Evolutionary conservation across 2,888 invertebrate species (phyloP).

Genomic region (Oscheius sp.): DNA sequence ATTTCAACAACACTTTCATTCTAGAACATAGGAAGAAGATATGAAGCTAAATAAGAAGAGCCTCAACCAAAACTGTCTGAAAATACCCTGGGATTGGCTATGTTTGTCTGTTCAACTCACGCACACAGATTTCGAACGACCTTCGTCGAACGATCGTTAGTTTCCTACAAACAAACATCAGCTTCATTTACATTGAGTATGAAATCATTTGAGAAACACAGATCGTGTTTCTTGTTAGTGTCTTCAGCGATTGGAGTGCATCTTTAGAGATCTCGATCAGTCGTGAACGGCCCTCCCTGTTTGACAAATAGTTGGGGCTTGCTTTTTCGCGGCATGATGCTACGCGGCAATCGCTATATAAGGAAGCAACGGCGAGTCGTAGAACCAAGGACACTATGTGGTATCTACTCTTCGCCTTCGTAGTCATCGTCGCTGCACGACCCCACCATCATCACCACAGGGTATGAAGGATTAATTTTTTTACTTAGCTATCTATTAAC

Average conservation of each 20-base stretch:
- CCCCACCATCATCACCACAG: not conserved
- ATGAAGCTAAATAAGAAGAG: too few relatives aligned
- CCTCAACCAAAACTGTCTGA: too few relatives aligned
- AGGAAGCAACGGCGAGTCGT: not conserved
- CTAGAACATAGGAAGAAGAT: too few relatives aligned
- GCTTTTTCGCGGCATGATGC: not conserved
- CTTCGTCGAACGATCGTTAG: too few relatives aligned
- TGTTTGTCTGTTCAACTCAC: too few relatives aligned
- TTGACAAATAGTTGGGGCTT: conserved; percentile 25
- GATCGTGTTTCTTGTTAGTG: not conserved
- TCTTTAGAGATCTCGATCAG: conserved; percentile 27
- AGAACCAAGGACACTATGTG: conserved; percentile 13
- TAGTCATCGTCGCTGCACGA: not conserved
- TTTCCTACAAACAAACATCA: too few relatives aligned
- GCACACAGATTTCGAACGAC: too few relatives aligned
- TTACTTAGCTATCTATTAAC: not conserved
- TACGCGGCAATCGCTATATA: conserved; percentile 14
- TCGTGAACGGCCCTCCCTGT: conserved; percentile 25
- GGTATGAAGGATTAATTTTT: not conserved
- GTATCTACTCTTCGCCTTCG: conserved; percentile 4
- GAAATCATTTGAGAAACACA: not conserved
- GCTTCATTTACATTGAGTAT: not conserved
- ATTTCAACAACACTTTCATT: too few relatives aligned
- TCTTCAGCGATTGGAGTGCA: not conserved
- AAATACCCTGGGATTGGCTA: too few relatives aligned